Evolutionary conservation across 1,140 invertebrate genomes (phyloP).

Genomic region (Melitaea cinxia): DNA sequence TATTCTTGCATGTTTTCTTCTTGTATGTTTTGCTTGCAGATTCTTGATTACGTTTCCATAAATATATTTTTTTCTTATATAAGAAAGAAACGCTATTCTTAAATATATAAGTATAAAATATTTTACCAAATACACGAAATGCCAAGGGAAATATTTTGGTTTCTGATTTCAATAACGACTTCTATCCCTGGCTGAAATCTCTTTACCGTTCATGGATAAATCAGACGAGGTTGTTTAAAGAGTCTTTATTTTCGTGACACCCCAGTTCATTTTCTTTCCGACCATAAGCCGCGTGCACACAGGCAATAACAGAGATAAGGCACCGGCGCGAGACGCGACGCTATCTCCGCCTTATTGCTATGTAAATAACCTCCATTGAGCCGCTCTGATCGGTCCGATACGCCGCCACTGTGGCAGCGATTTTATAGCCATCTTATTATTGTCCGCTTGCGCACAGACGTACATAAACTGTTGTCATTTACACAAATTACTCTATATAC

Average conservation of each 20-base stretch:
- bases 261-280: slow-evolving; percentile 70
- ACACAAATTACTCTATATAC: slow-evolving; percentile 25
- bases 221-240: slow-evolving; percentile 61
- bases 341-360: slow-evolving; percentile 76
- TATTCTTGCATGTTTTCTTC: background rate
- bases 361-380: slow-evolving; percentile 77
- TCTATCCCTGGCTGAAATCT: slow-evolving; percentile 23
- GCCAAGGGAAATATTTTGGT: slow-evolving; percentile 27
- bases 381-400: slow-evolving; percentile 62
- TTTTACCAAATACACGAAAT: background rate
- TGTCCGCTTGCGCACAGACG: slow-evolving; percentile 44
- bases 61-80: too few species aligned
- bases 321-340: slow-evolving; percentile 48
- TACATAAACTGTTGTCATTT: slow-evolving; percentile 43
- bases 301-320: slow-evolving; percentile 73
- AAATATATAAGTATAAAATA: background rate
- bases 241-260: slow-evolving; percentile 64
- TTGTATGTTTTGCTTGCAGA: too few species aligned
- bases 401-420: slow-evolving; percentile 64
- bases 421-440: slow-evolving; percentile 70
- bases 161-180: slow-evolving; percentile 35
- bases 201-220: slow-evolving; percentile 54
- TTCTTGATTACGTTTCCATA: too few species aligned
- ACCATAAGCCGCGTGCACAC: slow-evolving; percentile 73
- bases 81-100: too few species aligned